phyloP scores from a whole-genome alignment of 2,113 vertebrate species.

The Corvus cornix region DNA sequence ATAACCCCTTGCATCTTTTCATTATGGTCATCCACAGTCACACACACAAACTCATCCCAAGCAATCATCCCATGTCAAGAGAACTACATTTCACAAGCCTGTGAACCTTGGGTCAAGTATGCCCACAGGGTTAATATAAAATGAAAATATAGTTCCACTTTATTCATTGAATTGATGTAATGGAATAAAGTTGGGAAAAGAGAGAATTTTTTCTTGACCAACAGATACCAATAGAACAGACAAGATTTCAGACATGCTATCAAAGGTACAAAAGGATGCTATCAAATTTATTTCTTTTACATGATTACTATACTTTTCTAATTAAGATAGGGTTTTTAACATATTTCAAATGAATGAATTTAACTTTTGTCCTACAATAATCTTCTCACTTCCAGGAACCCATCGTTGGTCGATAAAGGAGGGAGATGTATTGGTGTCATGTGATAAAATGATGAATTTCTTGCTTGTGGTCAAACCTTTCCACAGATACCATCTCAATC shows the following conservation, averaged over 20 bases:
- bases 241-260: not conserved
- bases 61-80: not conserved
- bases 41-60: not conserved
- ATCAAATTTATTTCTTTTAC: not conserved
- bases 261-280: not conserved
- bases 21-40: not conserved
- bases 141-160: not conserved
- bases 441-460: constrained; percentile 25
- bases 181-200: not conserved
- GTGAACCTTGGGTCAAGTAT: not conserved
- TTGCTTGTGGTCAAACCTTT: not conserved
- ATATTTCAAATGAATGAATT: not conserved
- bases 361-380: not conserved
- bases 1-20: not conserved
- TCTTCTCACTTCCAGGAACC: not conserved
- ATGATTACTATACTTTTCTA: not conserved
- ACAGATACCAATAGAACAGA: not conserved
- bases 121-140: not conserved
- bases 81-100: not conserved
- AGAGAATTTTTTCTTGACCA: not conserved
- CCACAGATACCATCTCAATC: constrained; percentile 40
- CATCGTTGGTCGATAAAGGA: not conserved
- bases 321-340: not conserved
- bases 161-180: not conserved
- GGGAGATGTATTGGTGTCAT: not conserved